Conservation (phyloP, 2,888 invertebrate species). For the Melanotus villosus region DNA sequence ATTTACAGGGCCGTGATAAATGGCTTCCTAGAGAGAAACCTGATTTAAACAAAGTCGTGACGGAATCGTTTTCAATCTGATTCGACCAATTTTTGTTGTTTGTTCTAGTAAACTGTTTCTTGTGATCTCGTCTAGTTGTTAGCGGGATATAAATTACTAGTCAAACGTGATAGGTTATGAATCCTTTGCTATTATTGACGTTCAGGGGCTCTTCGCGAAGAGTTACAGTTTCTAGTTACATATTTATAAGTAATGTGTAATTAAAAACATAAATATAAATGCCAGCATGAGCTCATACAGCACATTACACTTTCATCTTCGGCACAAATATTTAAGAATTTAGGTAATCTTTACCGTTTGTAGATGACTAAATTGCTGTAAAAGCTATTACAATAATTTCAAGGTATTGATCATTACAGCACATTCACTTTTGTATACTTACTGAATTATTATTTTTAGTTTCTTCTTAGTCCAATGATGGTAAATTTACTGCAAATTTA, state of each 20-base stretch:
- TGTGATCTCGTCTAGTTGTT: conserved; percentile 23
- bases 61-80: conserved; percentile 15
- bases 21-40: background rate
- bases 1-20: conserved; percentile 5
- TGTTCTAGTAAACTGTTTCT: conserved; percentile 20
- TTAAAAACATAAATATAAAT: conserved; percentile 13
- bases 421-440: conserved; percentile 34
- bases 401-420: conserved; percentile 9
- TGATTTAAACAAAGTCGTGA: conserved; percentile 2
- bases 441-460: background rate
- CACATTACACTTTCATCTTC: conserved; percentile 41
- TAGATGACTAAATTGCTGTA: conserved; percentile 6
- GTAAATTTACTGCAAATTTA: background rate
- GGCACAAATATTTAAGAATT: conserved; percentile 39
- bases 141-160: conserved; percentile 30
- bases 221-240: conserved; percentile 30
- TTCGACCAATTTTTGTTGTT: conserved; percentile 8
- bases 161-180: conserved; percentile 51
- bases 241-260: conserved; percentile 40
- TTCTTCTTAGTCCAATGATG: no score
- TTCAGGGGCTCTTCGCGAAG: conserved; percentile 5
- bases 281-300: conserved; percentile 20
- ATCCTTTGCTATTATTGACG: conserved; percentile 21
- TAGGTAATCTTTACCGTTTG: conserved; percentile 27
- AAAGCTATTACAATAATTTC: conserved; percentile 25